A percentile compares a stretch with the other conserved stretches of the same genome.
Conservation (phyloP, 2,797 vertebrate species). For the Chelmon rostratus region DNA sequence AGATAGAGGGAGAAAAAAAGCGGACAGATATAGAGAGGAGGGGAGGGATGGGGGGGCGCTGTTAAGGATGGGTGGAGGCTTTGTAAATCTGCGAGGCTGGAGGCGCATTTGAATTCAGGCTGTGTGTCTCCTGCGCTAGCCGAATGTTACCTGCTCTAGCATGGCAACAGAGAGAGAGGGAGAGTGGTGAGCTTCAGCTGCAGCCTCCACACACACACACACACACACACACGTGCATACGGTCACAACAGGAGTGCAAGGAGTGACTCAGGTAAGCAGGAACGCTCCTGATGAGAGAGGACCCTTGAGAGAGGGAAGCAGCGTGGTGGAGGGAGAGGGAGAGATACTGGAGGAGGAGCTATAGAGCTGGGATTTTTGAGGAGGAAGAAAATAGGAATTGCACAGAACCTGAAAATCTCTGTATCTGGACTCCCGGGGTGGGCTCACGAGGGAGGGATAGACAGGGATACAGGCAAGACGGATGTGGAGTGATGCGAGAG, state of each 20-base stretch:
- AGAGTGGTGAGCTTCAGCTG: constrained; percentile 63
- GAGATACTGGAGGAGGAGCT: constrained; percentile 59
- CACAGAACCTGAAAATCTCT: constrained; percentile 57
- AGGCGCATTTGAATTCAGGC: constrained; percentile 85
- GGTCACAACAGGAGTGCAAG: constrained; percentile 61
- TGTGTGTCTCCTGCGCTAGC: constrained; percentile 84
- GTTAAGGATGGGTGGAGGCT: constrained; percentile 59
- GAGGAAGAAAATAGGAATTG: constrained; percentile 46
- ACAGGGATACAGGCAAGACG: constrained; percentile 52
- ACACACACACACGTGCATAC: constrained; percentile 44
- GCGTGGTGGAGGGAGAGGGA: constrained; percentile 4
- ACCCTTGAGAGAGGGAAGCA: constrained; percentile 55
- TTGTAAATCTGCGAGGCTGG: constrained; percentile 69
- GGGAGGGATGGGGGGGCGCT: constrained; percentile 5
- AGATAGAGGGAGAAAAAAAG: constrained; percentile 24
- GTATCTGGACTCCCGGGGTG: constrained; percentile 67
- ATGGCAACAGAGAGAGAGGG: constrained; percentile 80
- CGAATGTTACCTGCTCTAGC: constrained; percentile 81
- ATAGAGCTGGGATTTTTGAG: constrained; percentile 51
- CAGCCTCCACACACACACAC: constrained; percentile 63
- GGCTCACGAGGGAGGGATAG: constrained; percentile 60
- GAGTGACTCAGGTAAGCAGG: constrained; percentile 79
- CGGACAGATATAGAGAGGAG: constrained; percentile 38
- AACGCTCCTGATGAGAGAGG: constrained; percentile 65
- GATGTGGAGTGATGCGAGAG: constrained; percentile 61